phyloP scores from a whole-genome alignment of 2,113 vertebrate genomes.

The Entosphenus tridentatus region DNA sequence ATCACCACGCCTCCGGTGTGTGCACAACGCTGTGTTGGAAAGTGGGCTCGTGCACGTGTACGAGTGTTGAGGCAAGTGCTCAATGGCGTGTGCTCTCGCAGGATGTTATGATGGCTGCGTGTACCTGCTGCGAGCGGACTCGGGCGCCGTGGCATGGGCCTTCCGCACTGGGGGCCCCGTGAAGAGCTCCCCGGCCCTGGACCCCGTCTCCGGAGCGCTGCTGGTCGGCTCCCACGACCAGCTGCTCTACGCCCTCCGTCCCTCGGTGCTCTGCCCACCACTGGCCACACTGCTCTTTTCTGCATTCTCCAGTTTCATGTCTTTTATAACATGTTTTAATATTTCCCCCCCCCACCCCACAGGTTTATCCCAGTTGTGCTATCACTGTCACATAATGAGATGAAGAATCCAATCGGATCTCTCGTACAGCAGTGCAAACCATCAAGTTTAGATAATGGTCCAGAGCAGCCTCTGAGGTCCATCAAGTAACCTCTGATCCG shows the following conservation, averaged over 20 bases:
- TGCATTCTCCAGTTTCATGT: not conserved
- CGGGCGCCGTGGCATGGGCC: conserved; percentile 42
- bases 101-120: conserved; percentile 63
- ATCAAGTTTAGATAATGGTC: no score
- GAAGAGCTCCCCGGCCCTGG: conserved; percentile 49
- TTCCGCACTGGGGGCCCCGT: conserved; percentile 50
- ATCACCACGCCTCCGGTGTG: no score
- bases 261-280: conserved; percentile 31
- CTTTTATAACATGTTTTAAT: not conserved
- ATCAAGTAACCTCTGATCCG: no score
- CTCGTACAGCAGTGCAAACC: not conserved
- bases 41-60: no score
- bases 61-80: no score
- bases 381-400: not conserved
- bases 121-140: conserved; percentile 35
- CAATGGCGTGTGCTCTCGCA: conserved; percentile 13
- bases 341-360: not conserved
- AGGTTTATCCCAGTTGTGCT: not conserved
- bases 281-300: not conserved
- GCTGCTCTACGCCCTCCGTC: conserved; percentile 48
- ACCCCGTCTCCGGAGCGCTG: conserved; percentile 38
- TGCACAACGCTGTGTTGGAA: no score
- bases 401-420: not conserved
- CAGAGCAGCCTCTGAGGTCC: no score
- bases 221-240: conserved; percentile 69